A percentile compares a stretch with the other conserved stretches of the same genome.
Evolutionary conservation across 2,797 vertebrate genomes (phyloP).

Genomic region (Lophotriccus pileatus): DNA sequence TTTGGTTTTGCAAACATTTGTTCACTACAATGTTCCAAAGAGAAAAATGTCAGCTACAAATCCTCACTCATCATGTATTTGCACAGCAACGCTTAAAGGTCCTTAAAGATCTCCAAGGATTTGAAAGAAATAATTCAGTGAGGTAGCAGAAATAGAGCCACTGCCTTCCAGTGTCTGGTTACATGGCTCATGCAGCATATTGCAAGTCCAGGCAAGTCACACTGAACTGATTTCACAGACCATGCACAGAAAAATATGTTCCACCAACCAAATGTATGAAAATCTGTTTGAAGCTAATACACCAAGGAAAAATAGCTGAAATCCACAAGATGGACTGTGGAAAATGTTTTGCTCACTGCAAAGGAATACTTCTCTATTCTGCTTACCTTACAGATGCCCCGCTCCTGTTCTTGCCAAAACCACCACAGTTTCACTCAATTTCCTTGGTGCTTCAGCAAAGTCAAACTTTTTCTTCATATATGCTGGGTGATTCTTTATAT

Average conservation of each 20-base stretch:
- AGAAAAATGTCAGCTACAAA: slow-evolving; percentile 47
- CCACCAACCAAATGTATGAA: not conserved
- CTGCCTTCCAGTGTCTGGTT: not conserved
- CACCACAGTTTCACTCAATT: not conserved
- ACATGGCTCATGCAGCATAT: not conserved
- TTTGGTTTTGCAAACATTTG: not conserved
- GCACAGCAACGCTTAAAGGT: slow-evolving; percentile 27
- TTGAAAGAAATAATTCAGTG: not conserved
- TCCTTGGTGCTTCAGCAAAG: not conserved
- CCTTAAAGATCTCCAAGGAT: not conserved
- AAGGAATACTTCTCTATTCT: not conserved
- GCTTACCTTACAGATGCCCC: not conserved
- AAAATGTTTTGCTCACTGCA: not conserved
- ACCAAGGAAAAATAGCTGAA: not conserved
- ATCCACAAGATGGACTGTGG: not conserved
- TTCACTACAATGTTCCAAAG: slow-evolving; percentile 12
- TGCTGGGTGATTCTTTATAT: not conserved
- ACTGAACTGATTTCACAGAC: not conserved
- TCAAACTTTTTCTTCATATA: not conserved
- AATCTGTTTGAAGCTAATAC: not conserved
- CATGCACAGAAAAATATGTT: not conserved
- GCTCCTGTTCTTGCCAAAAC: not conserved
- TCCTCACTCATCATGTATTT: slow-evolving; percentile 9
- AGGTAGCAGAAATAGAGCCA: not conserved
- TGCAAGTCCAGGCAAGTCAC: not conserved